A percentile compares a stretch with the other conserved stretches of the same genome.
phyloP scores from a whole-genome alignment of 2,797 vertebrate species.

The Apogon hyalosoma region DNA sequence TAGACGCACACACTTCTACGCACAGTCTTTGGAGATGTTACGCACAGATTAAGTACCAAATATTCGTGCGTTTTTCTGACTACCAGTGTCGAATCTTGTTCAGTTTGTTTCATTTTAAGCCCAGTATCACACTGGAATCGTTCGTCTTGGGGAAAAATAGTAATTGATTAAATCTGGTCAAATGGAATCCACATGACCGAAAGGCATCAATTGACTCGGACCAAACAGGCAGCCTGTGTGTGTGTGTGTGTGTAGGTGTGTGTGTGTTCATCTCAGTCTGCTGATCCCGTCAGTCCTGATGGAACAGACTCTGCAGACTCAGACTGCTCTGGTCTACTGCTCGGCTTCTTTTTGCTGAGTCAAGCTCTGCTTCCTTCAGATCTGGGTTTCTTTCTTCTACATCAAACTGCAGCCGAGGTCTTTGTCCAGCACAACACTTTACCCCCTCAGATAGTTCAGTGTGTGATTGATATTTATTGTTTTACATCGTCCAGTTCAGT shows the following conservation, averaged over 20 bases:
- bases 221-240: neutral
- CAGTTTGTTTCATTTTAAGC: neutral
- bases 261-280: no score
- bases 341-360: slow-evolving; percentile 55
- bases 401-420: neutral
- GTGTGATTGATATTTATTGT: no score
- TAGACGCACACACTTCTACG: neutral
- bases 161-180: neutral
- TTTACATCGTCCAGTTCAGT: no score
- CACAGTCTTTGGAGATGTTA: neutral
- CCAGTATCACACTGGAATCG: neutral
- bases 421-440: neutral
- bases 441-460: neutral
- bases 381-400: neutral
- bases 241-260: neutral
- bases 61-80: neutral
- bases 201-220: neutral
- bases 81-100: slow-evolving; percentile 60
- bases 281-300: no score
- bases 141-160: no score
- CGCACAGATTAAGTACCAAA: neutral
- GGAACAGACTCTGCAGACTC: neutral
- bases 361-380: slow-evolving; percentile 33
- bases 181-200: slow-evolving; percentile 25
- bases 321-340: slow-evolving; percentile 6